These are phyloP conservation scores for Australoheros facetus DNA, from an alignment of 2,797 vertebrate genomes.

Conservation along the genomic window DNA sequence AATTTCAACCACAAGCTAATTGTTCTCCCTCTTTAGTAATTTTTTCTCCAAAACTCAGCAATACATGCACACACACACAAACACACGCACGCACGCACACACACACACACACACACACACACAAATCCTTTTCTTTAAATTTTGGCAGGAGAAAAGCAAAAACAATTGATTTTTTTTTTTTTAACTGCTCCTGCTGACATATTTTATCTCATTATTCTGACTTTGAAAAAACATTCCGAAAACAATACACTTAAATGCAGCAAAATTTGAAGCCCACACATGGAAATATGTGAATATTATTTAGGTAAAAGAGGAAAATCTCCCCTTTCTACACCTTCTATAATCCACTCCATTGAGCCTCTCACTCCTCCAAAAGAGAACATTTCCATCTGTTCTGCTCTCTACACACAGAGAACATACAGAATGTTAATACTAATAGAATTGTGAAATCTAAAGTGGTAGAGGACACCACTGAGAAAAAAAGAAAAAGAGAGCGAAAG, in stretches of 20 bases:
- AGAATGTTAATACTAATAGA: neutral
- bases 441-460: neutral
- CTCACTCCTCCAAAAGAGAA: slow-evolving; percentile 27
- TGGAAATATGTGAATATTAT: slow-evolving; percentile 31
- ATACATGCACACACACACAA: no score
- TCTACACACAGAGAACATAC: neutral
- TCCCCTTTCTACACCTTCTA: slow-evolving; percentile 20
- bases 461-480: neutral
- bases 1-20: neutral
- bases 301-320: slow-evolving; percentile 31
- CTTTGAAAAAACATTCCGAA: slow-evolving; percentile 18
- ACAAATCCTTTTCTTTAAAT: neutral
- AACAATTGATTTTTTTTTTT: neutral
- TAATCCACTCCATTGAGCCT: slow-evolving; percentile 42
- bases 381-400: slow-evolving; percentile 39
- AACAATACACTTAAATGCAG: slow-evolving; percentile 37
- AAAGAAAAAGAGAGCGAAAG: neutral
- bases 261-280: slow-evolving; percentile 34
- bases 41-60: neutral
- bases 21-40: neutral
- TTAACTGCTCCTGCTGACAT: neutral
- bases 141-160: neutral
- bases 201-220: slow-evolving; percentile 7
- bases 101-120: no score
- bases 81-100: fast-evolving